Base-by-base conservation (phyloP, 2,797 vertebrate species). In the Siniperca scherzeri region DNA sequence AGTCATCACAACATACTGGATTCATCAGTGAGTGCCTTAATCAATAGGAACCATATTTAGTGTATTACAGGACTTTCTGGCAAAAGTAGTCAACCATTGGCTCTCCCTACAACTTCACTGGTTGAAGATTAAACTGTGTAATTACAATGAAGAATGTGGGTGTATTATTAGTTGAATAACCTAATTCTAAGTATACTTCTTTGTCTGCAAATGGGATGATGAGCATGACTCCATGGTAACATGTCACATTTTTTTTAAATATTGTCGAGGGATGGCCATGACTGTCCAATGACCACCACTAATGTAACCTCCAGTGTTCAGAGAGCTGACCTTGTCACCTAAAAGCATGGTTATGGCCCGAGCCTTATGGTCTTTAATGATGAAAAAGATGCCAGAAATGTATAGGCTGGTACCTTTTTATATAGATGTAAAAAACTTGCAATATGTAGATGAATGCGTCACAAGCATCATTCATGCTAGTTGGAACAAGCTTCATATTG, bases 251-350 rank as follows among this genome's bases (percentile, higher is more conserved):
- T 11, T 5, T 25, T 44, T 65, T 16, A 61, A 70, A 42, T 11
- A 5, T 16, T 40, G 30, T 16, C 48, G 66, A 66, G 50, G 19
- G 50, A 56, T 17, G 27, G 5, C 8, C 21, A 42, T 16, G 22
- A 25, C 66, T 60, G 22, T 68, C 11, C 22, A 53, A 3, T 65
- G 22, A 50, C 48, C 9, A 48, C 11, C 4, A 2, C 17, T 48
- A 38, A 80, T 48, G 17, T 33, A 57, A 40, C 61, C 22, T 61
- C 6, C 19, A 21, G 21, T 38, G 13, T 69, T 75, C 5, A 69
- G 30, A 61, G 25, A 56, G 40, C n/a, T 64, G 40, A 65, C 44
- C 40, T 65, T 70, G 53, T 87, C 30, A 81, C 38, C 67, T 82
- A 12, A 55, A 74, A 56, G 22, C 27, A 40, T 30, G 22, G 67